These are phyloP conservation scores for Sakesphorus luctuosus DNA, from an alignment of 2,113 vertebrate species.

Conservation along the genomic window DNA sequence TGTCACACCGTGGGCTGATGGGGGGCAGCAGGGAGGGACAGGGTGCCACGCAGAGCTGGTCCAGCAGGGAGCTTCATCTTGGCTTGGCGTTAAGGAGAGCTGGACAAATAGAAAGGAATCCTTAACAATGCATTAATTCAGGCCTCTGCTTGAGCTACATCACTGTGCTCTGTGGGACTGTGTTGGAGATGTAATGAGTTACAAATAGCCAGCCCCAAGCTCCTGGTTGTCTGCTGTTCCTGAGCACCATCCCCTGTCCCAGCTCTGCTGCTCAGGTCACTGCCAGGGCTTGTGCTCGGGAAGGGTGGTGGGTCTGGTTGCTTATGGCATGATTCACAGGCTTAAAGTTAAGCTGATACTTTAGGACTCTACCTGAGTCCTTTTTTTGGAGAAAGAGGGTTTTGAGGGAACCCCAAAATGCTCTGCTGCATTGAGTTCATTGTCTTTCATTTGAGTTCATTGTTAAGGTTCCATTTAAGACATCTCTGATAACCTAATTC, in stretches of 20 bases:
- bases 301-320: neutral
- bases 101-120: neutral
- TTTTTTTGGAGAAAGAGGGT: neutral
- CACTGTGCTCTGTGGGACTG: neutral
- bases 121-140: neutral
- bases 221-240: neutral
- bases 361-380: neutral
- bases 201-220: neutral
- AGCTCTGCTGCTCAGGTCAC: neutral
- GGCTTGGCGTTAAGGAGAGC: neutral
- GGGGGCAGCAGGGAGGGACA: neutral
- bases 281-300: neutral
- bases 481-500: neutral
- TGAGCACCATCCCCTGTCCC: neutral
- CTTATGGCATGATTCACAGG: neutral
- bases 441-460: no score
- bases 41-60: neutral
- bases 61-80: fast-evolving
- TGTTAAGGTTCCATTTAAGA: fast-evolving
- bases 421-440: neutral
- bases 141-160: neutral
- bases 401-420: neutral
- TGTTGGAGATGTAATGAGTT: neutral
- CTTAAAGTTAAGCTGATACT: neutral
- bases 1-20: no score